A percentile compares a stretch with the other conserved stretches of the same genome.
These are phyloP conservation scores for Entomobrya multifasciata DNA, from an alignment of 2,888 invertebrate species.

Conservation along the genomic window DNA sequence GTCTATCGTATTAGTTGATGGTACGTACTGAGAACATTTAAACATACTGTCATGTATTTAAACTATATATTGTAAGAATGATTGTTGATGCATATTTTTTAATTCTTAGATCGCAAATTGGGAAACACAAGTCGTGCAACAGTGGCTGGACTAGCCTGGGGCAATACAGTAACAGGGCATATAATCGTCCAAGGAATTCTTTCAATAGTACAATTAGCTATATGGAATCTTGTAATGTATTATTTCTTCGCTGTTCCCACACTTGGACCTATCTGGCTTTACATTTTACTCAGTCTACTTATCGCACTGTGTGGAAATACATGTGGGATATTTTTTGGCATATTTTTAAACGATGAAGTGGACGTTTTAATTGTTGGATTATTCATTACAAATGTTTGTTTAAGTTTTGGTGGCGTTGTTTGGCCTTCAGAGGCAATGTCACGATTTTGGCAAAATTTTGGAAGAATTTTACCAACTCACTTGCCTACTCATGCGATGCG, in stretches of 20 bases:
- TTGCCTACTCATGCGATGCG: no score
- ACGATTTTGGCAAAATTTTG: no score
- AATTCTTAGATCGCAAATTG: neutral
- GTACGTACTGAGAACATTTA: neutral
- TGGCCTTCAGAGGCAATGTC: no score
- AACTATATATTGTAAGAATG: neutral
- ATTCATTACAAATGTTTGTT: no score
- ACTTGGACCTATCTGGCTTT: neutral
- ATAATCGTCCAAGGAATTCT: neutral
- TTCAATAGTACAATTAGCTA: neutral
- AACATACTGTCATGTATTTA: no score
- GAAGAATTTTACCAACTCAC: no score
- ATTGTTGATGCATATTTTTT: neutral
- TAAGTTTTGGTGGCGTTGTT: no score
- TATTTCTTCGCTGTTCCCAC: neutral
- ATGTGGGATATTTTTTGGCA: neutral
- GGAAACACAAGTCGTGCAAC: neutral
- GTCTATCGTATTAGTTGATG: neutral
- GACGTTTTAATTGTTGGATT: neutral
- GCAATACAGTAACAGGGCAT: neutral
- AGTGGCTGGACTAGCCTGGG: neutral
- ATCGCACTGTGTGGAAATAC: neutral
- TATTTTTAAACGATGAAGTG: neutral
- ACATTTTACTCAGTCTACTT: neutral
- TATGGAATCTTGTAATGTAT: neutral